These are phyloP conservation scores for Pycnonotus jocosus DNA, from an alignment of 2,113 vertebrate species.

Conservation along the genomic window DNA sequence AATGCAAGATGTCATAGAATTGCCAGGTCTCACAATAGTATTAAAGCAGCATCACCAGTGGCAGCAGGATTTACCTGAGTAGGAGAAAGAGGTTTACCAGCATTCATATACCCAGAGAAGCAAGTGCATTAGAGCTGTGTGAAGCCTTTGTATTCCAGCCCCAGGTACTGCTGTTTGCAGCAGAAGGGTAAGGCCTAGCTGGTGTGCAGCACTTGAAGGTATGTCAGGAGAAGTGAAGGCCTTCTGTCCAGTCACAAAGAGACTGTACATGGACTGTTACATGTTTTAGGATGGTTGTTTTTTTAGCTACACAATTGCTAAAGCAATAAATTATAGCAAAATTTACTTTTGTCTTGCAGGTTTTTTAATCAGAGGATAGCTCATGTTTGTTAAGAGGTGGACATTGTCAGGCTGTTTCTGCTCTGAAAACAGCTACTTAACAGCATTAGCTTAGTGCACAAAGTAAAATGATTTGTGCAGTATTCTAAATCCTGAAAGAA, in stretches of 20 bases:
- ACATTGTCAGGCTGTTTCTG: neutral
- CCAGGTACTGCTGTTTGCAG: neutral
- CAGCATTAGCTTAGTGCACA: neutral
- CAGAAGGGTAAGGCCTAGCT: neutral
- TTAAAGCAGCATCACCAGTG: neutral
- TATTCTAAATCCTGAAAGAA: conserved; percentile 21
- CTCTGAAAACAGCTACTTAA: conserved; percentile 13
- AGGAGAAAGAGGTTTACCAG: neutral
- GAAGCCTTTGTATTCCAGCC: neutral
- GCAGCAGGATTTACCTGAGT: neutral
- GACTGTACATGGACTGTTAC: neutral
- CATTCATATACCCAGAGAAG: neutral
- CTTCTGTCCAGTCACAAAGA: neutral
- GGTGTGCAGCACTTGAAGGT: neutral
- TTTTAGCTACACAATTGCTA: neutral
- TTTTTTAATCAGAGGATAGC: neutral
- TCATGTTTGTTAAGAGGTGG: neutral
- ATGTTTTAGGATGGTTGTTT: neutral
- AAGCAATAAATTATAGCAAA: neutral
- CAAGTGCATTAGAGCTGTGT: neutral
- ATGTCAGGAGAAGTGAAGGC: neutral
- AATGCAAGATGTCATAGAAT: neutral
- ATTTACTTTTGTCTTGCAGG: neutral
- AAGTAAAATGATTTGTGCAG: neutral
- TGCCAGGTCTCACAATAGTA: neutral